phyloP scores from a whole-genome alignment of 2,888 invertebrate genomes.

The Melinopterus prodromus region DNA sequence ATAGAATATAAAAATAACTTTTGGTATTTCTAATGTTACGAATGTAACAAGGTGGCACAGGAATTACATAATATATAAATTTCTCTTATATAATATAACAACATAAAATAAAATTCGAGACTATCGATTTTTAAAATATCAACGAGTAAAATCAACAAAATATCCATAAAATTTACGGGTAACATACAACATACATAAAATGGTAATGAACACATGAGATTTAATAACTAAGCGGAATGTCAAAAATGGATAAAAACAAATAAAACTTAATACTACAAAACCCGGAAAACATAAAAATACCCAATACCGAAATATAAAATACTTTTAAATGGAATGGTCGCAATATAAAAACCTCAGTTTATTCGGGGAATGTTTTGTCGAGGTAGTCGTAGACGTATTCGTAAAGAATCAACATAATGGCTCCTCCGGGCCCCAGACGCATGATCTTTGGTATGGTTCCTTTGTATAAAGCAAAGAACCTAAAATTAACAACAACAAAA shows the following conservation, averaged over 20 bases:
- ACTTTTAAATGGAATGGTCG: neutral
- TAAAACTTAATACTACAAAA: neutral
- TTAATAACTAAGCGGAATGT: neutral
- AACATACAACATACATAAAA: no score
- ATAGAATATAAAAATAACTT: neutral
- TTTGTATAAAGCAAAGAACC: conserved; percentile 88
- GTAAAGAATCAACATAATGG: conserved; percentile 93
- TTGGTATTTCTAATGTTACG: neutral
- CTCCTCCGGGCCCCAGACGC: conserved; percentile 92
- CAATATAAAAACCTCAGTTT: neutral
- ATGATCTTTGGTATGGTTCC: conserved; percentile 91
- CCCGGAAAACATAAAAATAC: neutral
- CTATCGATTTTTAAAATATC: neutral
- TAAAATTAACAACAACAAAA: conserved; percentile 59
- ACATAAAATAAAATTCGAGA: neutral
- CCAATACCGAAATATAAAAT: neutral
- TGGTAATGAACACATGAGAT: neutral
- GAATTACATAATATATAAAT: neutral
- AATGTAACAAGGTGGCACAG: neutral
- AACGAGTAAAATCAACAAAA: neutral
- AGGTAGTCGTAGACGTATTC: conserved; percentile 85
- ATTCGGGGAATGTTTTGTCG: conserved; percentile 60
- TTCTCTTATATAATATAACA: neutral
- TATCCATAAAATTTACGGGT: neutral
- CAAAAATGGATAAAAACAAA: neutral